phyloP scores from a whole-genome alignment of 2,888 invertebrate genomes.

The Brachyopa scutellaris region DNA sequence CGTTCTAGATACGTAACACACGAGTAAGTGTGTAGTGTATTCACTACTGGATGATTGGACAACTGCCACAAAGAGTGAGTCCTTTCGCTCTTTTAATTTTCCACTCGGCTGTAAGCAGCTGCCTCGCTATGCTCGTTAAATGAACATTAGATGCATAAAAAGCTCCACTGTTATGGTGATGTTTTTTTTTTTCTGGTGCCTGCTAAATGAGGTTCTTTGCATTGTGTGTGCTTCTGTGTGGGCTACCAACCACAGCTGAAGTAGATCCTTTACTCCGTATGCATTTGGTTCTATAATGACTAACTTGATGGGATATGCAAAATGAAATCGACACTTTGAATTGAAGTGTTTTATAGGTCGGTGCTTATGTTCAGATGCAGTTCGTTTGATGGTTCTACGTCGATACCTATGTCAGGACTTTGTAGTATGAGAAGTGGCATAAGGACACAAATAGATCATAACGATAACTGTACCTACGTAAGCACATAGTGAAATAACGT shows the following conservation, averaged over 20 bases:
- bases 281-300: slow-evolving; percentile 13
- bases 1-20: too few species aligned
- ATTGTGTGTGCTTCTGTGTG: slow-evolving; percentile 13
- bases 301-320: slow-evolving; percentile 18
- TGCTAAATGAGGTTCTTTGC: slow-evolving; percentile 38
- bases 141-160: slow-evolving; percentile 64
- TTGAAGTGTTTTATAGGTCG: slow-evolving; percentile 22
- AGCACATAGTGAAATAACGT: too few species aligned
- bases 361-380: slow-evolving; percentile 5
- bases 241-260: background rate
- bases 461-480: too few species aligned
- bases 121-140: slow-evolving; percentile 57
- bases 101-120: slow-evolving; percentile 57
- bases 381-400: background rate
- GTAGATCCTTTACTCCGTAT: slow-evolving; percentile 1
- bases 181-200: background rate
- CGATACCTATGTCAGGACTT: background rate
- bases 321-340: slow-evolving; percentile 31
- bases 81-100: slow-evolving; percentile 55
- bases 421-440: background rate
- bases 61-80: slow-evolving; percentile 38
- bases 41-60: slow-evolving; percentile 47
- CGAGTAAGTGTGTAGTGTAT: too few species aligned
- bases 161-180: slow-evolving; percentile 46
- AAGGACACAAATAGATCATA: too few species aligned